Conservation (phyloP, 1,140 invertebrate genomes). For the Geopemphigus sp. region DNA sequence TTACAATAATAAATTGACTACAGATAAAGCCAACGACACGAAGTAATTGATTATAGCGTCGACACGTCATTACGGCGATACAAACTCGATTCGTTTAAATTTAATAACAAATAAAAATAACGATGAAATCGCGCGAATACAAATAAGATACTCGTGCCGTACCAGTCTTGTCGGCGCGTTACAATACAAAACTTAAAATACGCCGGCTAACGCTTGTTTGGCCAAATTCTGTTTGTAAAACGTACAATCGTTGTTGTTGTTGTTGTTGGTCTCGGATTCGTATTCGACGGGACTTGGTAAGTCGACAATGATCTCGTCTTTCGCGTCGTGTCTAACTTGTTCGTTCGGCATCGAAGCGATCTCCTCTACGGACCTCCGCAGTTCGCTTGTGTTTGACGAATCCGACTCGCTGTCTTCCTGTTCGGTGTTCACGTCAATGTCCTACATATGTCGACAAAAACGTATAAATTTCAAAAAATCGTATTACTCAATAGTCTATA, state of each 20-base stretch:
- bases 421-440: neutral
- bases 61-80: neutral
- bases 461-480: too few species aligned
- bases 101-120: neutral
- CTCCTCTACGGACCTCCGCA: neutral
- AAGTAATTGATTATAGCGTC: neutral
- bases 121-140: constrained; percentile 5
- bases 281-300: constrained; percentile 3
- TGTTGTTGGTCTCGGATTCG: constrained; percentile 20
- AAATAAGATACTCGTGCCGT: constrained; percentile 23
- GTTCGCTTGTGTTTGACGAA: neutral
- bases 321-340: neutral
- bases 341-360: too few species aligned
- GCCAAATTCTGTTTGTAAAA: constrained; percentile 46
- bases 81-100: neutral
- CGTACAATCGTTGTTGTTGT: constrained; percentile 30
- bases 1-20: neutral
- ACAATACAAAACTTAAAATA: constrained; percentile 15
- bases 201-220: constrained; percentile 50
- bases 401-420: neutral
- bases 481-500: too few species aligned
- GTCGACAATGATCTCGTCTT: constrained; percentile 8
- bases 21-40: neutral
- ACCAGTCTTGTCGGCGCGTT: constrained; percentile 45
- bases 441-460: neutral